A percentile compares a stretch with the other conserved stretches of the same genome.
phyloP scores from a whole-genome alignment of 2,797 vertebrate genomes.

The Ctenosaura bakeri region DNA sequence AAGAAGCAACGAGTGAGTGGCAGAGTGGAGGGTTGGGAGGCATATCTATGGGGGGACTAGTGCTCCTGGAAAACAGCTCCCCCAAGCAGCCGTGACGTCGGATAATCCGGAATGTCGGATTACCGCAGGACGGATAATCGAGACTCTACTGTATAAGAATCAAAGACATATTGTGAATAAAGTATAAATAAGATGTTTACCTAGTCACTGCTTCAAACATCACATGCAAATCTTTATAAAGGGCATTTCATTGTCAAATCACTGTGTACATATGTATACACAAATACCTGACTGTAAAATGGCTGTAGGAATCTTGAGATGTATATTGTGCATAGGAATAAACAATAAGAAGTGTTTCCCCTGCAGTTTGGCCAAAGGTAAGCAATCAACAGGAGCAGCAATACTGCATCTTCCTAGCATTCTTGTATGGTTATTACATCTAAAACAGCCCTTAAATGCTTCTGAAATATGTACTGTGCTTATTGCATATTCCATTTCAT shows the following conservation, averaged over 20 bases:
- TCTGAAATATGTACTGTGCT: not conserved
- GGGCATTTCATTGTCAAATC: not conserved
- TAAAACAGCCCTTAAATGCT: not conserved
- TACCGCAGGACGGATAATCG: too few species aligned
- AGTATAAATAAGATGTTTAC: not conserved
- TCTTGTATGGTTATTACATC: not conserved
- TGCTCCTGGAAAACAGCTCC: too few species aligned
- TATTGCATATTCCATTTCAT: too few species aligned
- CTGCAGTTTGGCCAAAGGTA: not conserved
- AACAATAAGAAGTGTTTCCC: not conserved
- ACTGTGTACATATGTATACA: not conserved
- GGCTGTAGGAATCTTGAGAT: too few species aligned
- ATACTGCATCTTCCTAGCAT: not conserved
- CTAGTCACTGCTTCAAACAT: not conserved
- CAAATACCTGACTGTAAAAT: not conserved
- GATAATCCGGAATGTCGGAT: too few species aligned
- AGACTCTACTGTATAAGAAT: too few species aligned
- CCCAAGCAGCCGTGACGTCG: too few species aligned
- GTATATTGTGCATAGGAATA: not conserved
- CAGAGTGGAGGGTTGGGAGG: too few species aligned
- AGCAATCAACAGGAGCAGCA: not conserved
- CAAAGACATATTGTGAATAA: not conserved
- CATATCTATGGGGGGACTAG: too few species aligned
- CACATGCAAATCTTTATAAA: not conserved
- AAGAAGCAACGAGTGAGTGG: too few species aligned